Evolutionary conservation across 1,140 invertebrate genomes (phyloP).

Genomic region (Danaus melanippus): DNA sequence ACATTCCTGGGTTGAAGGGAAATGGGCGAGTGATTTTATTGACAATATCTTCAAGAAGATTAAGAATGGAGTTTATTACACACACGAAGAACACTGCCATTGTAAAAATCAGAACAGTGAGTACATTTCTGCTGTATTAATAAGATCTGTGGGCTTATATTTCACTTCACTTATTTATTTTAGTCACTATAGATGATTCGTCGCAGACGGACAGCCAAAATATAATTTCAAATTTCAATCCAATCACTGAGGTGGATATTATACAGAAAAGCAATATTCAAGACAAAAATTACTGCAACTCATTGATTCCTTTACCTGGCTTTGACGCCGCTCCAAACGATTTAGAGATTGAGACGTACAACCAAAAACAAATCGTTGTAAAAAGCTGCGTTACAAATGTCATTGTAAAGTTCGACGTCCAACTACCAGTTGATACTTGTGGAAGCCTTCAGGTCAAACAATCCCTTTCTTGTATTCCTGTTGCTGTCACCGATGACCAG

Average conservation of each 20-base stretch:
- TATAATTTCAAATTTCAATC: too few relatives aligned
- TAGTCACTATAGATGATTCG: constrained; percentile 28
- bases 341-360: constrained; percentile 45
- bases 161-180: constrained; percentile 1
- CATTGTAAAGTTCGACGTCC: constrained; percentile 51
- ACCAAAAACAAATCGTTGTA: constrained; percentile 37
- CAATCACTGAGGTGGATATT: too few relatives aligned
- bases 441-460: constrained; percentile 15
- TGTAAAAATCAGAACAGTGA: constrained; percentile 5
- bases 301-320: constrained; percentile 30
- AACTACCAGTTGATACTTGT: constrained; percentile 23
- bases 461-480: constrained; percentile 28
- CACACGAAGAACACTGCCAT: constrained; percentile 23
- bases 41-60: constrained; percentile 55
- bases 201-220: constrained; percentile 24
- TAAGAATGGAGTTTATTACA: constrained; percentile 48
- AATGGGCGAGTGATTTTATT: constrained; percentile 51
- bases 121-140: constrained; percentile 5
- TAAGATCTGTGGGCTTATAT: too few relatives aligned
- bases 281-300: too few relatives aligned
- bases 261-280: too few relatives aligned
- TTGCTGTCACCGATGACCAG: constrained; percentile 27
- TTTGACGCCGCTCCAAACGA: constrained; percentile 34
- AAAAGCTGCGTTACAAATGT: constrained; percentile 50
- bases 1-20: constrained; percentile 37